Conservation (phyloP, 2,888 invertebrate species). For the Hypercompe scribonia region DNA sequence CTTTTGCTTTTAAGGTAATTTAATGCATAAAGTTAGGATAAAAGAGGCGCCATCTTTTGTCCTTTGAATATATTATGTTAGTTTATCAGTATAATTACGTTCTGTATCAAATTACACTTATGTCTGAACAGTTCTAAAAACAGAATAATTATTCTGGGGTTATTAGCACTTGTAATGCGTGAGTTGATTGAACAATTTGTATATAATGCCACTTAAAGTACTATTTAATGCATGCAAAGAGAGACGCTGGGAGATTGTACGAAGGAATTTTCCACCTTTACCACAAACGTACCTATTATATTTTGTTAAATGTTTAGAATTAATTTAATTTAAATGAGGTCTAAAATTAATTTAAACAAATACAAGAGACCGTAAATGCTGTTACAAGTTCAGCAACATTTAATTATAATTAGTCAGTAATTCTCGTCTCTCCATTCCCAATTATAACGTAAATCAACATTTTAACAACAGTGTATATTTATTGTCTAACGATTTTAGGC, state of each 20-base stretch:
- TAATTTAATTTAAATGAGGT: neutral
- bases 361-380: neutral
- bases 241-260: too few relatives aligned
- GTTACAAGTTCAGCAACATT: neutral
- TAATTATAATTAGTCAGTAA: neutral
- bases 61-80: constrained; percentile 13
- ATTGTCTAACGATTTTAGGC: neutral
- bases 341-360: neutral
- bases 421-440: neutral
- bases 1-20: constrained; percentile 12
- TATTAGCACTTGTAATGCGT: neutral
- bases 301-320: too few relatives aligned
- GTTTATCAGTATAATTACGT: constrained; percentile 16
- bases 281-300: too few relatives aligned
- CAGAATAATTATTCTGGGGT: neutral
- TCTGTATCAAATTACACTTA: constrained; percentile 26
- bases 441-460: neutral
- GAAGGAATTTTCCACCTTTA: too few relatives aligned
- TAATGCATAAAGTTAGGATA: constrained; percentile 1
- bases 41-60: constrained; percentile 11
- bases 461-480: neutral
- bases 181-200: too few relatives aligned
- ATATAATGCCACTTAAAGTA: too few relatives aligned
- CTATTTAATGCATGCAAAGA: too few relatives aligned
- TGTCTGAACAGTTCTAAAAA: constrained; percentile 6